A percentile compares a stretch with the other conserved stretches of the same genome.
These are phyloP conservation scores for Poeciliopsis gracilis DNA, from an alignment of 2,797 vertebrate species.

Conservation along the genomic window DNA sequence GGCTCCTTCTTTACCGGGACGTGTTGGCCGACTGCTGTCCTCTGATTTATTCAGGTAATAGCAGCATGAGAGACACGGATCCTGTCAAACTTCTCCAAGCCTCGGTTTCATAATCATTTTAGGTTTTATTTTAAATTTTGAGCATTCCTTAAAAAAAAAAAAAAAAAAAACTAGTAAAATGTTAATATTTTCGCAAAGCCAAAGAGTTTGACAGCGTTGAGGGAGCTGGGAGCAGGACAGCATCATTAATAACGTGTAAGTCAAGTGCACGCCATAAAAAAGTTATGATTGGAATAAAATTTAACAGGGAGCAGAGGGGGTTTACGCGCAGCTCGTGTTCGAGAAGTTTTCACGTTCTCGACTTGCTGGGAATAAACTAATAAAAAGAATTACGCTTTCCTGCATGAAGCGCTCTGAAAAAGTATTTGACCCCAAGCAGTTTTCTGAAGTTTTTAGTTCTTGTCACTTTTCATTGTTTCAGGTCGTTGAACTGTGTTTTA, in stretches of 20 bases:
- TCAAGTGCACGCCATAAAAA: conserved; percentile 25
- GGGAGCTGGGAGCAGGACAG: not conserved
- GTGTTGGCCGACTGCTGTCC: conserved; percentile 17
- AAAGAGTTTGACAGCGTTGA: not conserved
- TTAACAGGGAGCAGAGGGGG: conserved; percentile 36
- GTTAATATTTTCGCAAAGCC: not conserved
- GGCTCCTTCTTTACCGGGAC: conserved; percentile 20
- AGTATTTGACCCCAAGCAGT: not conserved
- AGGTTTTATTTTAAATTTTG: conserved; percentile 1
- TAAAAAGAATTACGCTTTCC: not conserved
- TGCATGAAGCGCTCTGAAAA: not conserved
- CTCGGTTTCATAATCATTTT: not conserved
- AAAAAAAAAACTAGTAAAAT: conserved; percentile 4
- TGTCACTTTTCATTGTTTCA: too few species aligned
- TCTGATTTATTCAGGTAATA: conserved; percentile 27
- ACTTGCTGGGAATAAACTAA: not conserved
- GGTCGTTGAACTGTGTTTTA: too few species aligned
- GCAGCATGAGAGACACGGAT: conserved; percentile 2
- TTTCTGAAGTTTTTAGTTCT: not conserved
- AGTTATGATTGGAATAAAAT: conserved; percentile 25
- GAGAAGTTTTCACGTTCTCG: conserved; percentile 9
- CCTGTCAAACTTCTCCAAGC: not conserved
- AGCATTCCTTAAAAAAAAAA: not conserved
- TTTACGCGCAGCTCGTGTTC: conserved; percentile 14
- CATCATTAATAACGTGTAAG: conserved; percentile 19